These are phyloP conservation scores for Hippocampus zosterae DNA, from an alignment of 2,113 vertebrate species.

Conservation along the genomic window DNA sequence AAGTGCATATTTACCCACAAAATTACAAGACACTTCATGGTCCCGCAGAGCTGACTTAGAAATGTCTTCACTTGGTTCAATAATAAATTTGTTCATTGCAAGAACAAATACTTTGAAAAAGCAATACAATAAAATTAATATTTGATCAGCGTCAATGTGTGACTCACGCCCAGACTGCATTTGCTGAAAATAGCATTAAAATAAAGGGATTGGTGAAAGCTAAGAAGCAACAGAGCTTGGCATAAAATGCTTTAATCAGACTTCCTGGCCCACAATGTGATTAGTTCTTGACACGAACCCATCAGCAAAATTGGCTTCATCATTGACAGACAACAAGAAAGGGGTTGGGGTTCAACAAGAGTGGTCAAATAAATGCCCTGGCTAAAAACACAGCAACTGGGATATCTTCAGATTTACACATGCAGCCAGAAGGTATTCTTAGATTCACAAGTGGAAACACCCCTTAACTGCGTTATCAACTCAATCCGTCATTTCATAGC, in stretches of 20 bases:
- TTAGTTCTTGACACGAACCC: constrained; percentile 15
- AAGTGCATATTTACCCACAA: background rate
- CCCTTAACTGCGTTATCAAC: constrained; percentile 17
- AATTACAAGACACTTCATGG: constrained; percentile 1
- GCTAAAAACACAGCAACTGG: constrained; percentile 66
- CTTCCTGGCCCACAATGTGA: constrained; percentile 37
- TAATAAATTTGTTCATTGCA: constrained; percentile 37
- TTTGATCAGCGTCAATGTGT: constrained; percentile 53
- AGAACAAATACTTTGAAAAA: constrained; percentile 26
- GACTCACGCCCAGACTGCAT: constrained; percentile 40
- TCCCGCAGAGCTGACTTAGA: constrained; percentile 22
- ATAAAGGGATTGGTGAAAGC: constrained; percentile 25
- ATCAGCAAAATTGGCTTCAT: constrained; percentile 34
- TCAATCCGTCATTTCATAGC: constrained; percentile 37
- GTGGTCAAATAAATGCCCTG: constrained; percentile 34
- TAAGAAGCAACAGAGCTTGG: constrained; percentile 4
- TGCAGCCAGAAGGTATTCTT: constrained; percentile 3
- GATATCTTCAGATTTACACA: constrained; percentile 23
- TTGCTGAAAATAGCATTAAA: constrained; percentile 22
- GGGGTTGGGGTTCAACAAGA: constrained; percentile 60
- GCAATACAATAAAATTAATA: constrained; percentile 37
- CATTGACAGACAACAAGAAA: constrained; percentile 25
- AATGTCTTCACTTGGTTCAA: constrained; percentile 32
- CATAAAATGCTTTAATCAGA: constrained; percentile 45
- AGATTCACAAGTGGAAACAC: constrained; percentile 40